Evolutionary conservation across 1,140 invertebrate species (phyloP).

Genomic region (Lineus longissimus): DNA sequence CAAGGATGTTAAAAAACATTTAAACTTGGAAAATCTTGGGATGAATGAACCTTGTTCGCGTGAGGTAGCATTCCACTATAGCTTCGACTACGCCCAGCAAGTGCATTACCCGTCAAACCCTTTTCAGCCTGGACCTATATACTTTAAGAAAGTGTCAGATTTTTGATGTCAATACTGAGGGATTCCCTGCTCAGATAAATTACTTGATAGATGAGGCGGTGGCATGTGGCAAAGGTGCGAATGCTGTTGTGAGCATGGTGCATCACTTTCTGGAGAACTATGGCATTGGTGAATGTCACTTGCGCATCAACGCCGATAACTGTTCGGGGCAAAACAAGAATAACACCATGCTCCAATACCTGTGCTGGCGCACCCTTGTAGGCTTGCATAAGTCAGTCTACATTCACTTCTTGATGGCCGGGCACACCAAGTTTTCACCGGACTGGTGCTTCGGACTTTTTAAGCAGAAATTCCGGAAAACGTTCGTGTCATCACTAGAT

Average conservation of each 20-base stretch:
- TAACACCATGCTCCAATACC: slow-evolving; percentile 9
- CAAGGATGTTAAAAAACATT: not conserved
- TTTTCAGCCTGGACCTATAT: slow-evolving; percentile 30
- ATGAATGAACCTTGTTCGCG: not conserved
- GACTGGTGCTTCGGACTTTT: too few relatives aligned
- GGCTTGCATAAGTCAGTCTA: slow-evolving; percentile 6
- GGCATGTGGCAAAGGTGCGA: not conserved
- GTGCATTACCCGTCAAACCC: slow-evolving; percentile 28
- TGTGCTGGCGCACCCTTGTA: slow-evolving; percentile 9
- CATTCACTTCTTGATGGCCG: too few relatives aligned
- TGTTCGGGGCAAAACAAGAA: slow-evolving; percentile 19
- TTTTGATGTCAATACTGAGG: too few relatives aligned
- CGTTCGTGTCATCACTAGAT: slow-evolving; percentile 5
- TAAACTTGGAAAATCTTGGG: not conserved
- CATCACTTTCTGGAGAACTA: not conserved
- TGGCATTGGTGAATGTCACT: too few relatives aligned
- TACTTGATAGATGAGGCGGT: slow-evolving; percentile 13
- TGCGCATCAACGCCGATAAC: too few relatives aligned
- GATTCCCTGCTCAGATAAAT: slow-evolving; percentile 12
- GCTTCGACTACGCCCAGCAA: slow-evolving; percentile 30
- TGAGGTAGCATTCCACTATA: slow-evolving; percentile 9
- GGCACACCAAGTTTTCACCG: too few relatives aligned
- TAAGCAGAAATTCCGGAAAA: too few relatives aligned
- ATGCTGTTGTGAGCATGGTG: not conserved
- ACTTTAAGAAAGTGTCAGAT: slow-evolving; percentile 29